These are phyloP conservation scores for Plutella xylostella DNA, from an alignment of 2,888 invertebrate genomes.

Conservation along the genomic window DNA sequence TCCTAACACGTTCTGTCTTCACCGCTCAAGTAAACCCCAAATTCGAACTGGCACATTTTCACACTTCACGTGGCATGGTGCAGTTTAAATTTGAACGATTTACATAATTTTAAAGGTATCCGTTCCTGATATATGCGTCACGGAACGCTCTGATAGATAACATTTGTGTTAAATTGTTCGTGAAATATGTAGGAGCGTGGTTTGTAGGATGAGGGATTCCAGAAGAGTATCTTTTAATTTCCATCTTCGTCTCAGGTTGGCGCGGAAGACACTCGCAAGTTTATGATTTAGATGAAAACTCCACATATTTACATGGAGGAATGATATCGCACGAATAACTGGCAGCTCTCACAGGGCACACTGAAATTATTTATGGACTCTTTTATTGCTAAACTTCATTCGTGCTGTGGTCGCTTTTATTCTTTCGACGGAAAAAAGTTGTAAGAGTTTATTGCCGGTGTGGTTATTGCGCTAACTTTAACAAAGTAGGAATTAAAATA, in stretches of 20 bases:
- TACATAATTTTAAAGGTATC: constrained; percentile 31
- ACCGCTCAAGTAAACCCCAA: no score
- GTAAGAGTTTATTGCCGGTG: constrained; percentile 63
- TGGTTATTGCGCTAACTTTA: constrained; percentile 64
- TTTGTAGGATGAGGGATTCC: not conserved
- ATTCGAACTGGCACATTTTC: not conserved
- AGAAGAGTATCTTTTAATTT: not conserved
- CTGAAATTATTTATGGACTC: constrained; percentile 63
- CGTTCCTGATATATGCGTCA: constrained; percentile 32
- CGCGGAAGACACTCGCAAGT: constrained; percentile 12
- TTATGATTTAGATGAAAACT: constrained; percentile 25
- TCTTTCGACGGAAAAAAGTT: constrained; percentile 64
- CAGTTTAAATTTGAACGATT: constrained; percentile 30
- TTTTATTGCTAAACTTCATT: constrained; percentile 69
- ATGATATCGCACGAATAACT: constrained; percentile 36
- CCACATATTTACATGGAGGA: constrained; percentile 38
- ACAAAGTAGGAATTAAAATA: constrained; percentile 54
- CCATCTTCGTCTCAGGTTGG: not conserved
- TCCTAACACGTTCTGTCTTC: not conserved
- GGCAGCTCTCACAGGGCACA: constrained; percentile 51
- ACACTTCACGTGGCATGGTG: not conserved
- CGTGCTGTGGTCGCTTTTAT: constrained; percentile 66
- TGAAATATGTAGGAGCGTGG: constrained; percentile 25
- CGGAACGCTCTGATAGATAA: constrained; percentile 26
- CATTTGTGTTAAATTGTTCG: constrained; percentile 40